Evolutionary conservation across 2,888 invertebrate genomes (phyloP), one percentile per base, ranked within the genome.

Genomic region (Epirrhoe alternata): DNA sequence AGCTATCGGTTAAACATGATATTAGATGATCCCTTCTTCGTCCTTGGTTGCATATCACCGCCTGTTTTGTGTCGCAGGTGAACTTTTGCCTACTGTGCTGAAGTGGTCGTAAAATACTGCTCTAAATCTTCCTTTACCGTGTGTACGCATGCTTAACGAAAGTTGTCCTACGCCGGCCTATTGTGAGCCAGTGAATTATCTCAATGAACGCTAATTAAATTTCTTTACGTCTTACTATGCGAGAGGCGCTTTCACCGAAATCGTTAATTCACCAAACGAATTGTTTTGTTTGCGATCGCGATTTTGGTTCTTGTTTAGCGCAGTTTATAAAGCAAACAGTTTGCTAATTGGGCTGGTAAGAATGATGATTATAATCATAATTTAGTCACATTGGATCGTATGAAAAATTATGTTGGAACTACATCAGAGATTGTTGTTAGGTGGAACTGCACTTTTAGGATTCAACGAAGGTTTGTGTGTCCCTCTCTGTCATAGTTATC

Each of bases 201-300:
- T 86, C 86, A 85, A 86, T 87, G 86, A 88, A 81, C 80, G 82
- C 85, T 89, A 88, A 89, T 89, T 89, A 87, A 88, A 88, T 89
- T 88, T 87, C 86, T 88, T 88, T 82, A 81, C 85, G 81, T 82
- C 82, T 86, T 83, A 82, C 84, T 81, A 85, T 83, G 86, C 86
- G 79, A 78, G 82, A 80, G 74, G 78, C 82, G 77, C 77, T 76
- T 75, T 75, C 73, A 72, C 75, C 74, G 71, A 80, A 82, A 82
- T 81, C 82, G 80, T 82, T 82, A 84, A 85, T 85, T 85, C 81
- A 63, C 75, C 77, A 77, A 83, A 82, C 79, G 82, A 85, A 84
- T 85, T 78, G 83, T 82, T 82, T 82, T 84, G 82, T 86, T 86
- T 82, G 77, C 78, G 77, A 80, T 82, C 80, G 75, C 72, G 75